Evolutionary conservation across 1,140 invertebrate species (phyloP).

Genomic region (Calephelis nemesis): DNA sequence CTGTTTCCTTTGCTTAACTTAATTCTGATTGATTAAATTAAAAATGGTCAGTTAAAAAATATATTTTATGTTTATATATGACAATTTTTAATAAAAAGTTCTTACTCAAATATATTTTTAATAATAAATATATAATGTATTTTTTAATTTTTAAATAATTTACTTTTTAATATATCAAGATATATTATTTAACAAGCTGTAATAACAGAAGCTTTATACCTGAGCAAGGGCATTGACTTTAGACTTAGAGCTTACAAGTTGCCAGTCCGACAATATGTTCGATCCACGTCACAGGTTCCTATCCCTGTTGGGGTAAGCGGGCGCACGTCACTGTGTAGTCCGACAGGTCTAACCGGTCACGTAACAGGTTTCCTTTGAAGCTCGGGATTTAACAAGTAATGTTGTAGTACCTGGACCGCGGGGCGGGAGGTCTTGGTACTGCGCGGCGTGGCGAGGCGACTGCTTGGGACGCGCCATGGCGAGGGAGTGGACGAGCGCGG

Average conservation of each 20-base stretch:
- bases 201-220: not conserved
- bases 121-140: no score
- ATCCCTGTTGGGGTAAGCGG: not conserved
- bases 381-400: not conserved
- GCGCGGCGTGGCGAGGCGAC: slow-evolving; percentile 64
- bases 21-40: no score
- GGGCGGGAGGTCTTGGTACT: slow-evolving; percentile 61
- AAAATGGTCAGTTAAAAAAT: no score
- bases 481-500: slow-evolving; percentile 55
- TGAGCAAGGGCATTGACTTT: slow-evolving; percentile 7
- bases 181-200: not conserved
- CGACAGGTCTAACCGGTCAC: not conserved
- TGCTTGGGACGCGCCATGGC: slow-evolving; percentile 68
- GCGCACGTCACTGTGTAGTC: not conserved
- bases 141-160: no score
- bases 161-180: no score
- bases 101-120: no score
- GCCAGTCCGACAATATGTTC: not conserved
- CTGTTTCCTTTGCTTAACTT: no score
- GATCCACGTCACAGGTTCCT: not conserved
- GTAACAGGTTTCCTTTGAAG: not conserved
- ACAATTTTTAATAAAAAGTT: no score
- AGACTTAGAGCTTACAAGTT: slow-evolving; percentile 2
- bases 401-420: slow-evolving; percentile 66
- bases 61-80: no score